Percentiles rank a stretch among this genome's conserved stretches.
Evolutionary conservation across 2,888 invertebrate species (phyloP).

Genomic region (Leucophenga montana): DNA sequence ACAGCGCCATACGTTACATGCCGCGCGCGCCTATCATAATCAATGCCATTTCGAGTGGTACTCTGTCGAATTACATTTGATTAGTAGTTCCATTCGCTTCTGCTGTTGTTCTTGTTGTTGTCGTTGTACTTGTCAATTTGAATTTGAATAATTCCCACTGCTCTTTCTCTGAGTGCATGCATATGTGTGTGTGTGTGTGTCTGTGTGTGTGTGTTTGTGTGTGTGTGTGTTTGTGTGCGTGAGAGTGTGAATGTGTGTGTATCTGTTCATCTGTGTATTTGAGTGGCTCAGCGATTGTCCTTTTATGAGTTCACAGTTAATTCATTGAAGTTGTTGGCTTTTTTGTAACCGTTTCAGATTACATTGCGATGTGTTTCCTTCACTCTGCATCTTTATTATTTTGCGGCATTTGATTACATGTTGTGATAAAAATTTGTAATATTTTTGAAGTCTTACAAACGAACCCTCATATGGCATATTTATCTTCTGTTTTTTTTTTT

Average conservation of each 20-base stretch:
- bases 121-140: conserved; percentile 3
- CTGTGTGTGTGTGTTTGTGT: no score
- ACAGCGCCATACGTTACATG: conserved; percentile 3
- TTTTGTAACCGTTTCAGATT: not conserved
- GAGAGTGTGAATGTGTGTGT: no score
- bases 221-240: no score
- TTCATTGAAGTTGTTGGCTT: not conserved
- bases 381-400: no score
- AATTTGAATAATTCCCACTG: conserved; percentile 17
- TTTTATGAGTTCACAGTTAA: not conserved
- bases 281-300: not conserved
- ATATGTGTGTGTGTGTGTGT: conserved; percentile 5
- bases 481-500: not conserved
- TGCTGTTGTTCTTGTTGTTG: conserved; percentile 4
- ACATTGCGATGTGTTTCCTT: not conserved
- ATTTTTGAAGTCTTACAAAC: no score
- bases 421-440: no score
- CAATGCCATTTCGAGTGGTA: conserved; percentile 14
- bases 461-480: no score
- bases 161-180: not conserved
- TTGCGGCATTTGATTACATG: no score
- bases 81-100: not conserved
- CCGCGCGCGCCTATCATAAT: conserved; percentile 10
- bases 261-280: no score
- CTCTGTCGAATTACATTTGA: conserved; percentile 13